Evolutionary conservation across 2,888 invertebrate species (phyloP).

Genomic region (Rhamphomyia laevipes): DNA sequence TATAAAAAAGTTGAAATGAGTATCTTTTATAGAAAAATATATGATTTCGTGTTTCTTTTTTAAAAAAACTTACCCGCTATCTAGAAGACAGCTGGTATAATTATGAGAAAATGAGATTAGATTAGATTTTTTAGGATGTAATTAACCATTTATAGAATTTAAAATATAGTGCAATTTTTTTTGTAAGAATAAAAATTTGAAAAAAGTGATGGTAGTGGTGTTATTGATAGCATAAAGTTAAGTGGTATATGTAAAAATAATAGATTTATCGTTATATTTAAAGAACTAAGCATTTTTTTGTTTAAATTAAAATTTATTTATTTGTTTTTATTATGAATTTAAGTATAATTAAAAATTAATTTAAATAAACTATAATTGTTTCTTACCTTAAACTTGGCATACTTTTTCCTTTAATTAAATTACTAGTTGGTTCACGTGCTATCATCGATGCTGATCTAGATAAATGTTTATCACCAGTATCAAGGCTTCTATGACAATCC

Average conservation of each 20-base stretch:
- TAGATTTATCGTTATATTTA: background rate
- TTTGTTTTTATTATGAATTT: background rate
- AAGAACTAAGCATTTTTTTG: background rate
- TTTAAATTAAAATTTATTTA: background rate
- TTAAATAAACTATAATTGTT: slow-evolving; percentile 12
- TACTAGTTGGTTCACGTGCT: slow-evolving; percentile 51
- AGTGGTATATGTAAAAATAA: background rate
- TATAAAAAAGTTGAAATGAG: too few relatives aligned
- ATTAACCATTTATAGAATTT: slow-evolving; percentile 11
- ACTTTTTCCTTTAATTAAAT: slow-evolving; percentile 87
- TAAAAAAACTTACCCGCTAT: slow-evolving; percentile 41
- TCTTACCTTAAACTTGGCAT: slow-evolving; percentile 88
- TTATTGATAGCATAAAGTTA: background rate
- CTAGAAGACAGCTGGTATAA: slow-evolving; percentile 38
- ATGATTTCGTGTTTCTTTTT: too few relatives aligned
- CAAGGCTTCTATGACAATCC: slow-evolving; percentile 74
- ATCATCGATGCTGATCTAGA: slow-evolving; percentile 58
- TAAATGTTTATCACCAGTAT: slow-evolving; percentile 65
- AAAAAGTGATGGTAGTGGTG: too few relatives aligned
- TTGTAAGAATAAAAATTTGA: background rate
- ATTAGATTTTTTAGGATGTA: slow-evolving; percentile 2
- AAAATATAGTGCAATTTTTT: background rate
- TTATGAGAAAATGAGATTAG: slow-evolving; percentile 10
- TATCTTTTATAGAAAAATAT: too few relatives aligned
- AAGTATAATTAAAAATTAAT: background rate